Evolutionary conservation across 1,140 invertebrate species (phyloP), one percentile per base, ranked within the genome.

Genomic region (Drosophila pruinosa): DNA sequence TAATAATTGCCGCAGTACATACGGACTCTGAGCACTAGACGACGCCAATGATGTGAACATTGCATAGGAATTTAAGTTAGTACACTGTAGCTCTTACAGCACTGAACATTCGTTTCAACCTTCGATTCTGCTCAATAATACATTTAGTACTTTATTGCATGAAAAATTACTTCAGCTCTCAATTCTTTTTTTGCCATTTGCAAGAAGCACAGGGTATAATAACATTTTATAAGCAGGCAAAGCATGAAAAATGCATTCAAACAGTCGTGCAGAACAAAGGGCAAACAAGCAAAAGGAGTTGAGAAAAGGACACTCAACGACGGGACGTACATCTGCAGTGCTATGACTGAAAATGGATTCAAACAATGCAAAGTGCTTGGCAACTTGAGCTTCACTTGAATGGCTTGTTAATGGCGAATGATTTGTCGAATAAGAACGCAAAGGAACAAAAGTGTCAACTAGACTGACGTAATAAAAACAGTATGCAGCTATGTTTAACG

Each of bases 331-430:
- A 48, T 38, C 68, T 56, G 58, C 58, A 73, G 15, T 24, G 6
- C 17, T 43, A 57, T 36, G 31, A 53, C 31, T 15, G 50, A 21
- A 67, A 36, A 61, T 68, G 64, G 56, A 41, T 52, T 12, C 53
- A 45, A 72, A 74, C 48, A 70, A 70, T 47, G 58, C 54, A 53
- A 56, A 36, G 57, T 47, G 24, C 15, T 56, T 10, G 39, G 41
- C 56, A 17, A 17, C 14, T 45, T 34, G 64, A 50, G 59, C 41
- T 53, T 41, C 48, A 34, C 47, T 47, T 47, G 21, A 39, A 21
- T 61, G 52, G 38, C 41, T 83, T 76, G 54, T 65, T 72, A 69
- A 54, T 53, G 63, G 76, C 63, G 36, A 65, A 79, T 75, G 72
- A 69, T 63, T 83, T 70, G 62, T 47, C 58, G 64, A 54, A n/a